A percentile compares a stretch with the other conserved stretches of the same genome.
Evolutionary conservation across 2,888 invertebrate genomes (phyloP).

Genomic region (Mechanitis mazaeus): DNA sequence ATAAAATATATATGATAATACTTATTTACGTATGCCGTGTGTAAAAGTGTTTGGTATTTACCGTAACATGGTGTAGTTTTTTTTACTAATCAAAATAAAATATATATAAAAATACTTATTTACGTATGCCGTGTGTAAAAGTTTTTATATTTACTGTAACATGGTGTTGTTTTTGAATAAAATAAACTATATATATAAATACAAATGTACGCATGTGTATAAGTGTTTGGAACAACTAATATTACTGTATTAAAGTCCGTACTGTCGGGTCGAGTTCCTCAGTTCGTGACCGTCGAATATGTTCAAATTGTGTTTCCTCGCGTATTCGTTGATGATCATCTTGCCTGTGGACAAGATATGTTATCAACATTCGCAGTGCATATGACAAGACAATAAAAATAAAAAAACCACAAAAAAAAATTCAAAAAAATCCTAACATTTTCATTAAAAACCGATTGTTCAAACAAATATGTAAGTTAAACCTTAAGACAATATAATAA

Average conservation of each 20-base stretch:
- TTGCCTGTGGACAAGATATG: conserved; percentile 77
- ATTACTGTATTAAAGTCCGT: conserved; percentile 84
- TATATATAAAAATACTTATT: not conserved
- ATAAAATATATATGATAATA: too few relatives aligned
- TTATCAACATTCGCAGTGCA: conserved; percentile 43
- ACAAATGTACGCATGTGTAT: conserved; percentile 8
- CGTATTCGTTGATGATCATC: conserved; percentile 84
- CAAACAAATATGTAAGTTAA: too few relatives aligned
- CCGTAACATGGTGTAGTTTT: too few relatives aligned
- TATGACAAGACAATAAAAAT: conserved; percentile 1
- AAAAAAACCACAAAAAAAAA: not conserved
- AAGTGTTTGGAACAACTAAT: conserved; percentile 57
- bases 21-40: too few relatives aligned
- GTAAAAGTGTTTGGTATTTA: too few relatives aligned
- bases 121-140: too few relatives aligned
- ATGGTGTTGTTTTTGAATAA: too few relatives aligned
- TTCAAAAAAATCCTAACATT: too few relatives aligned
- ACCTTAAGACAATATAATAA: too few relatives aligned
- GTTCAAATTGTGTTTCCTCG: conserved; percentile 84
- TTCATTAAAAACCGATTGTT: too few relatives aligned
- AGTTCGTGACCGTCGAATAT: conserved; percentile 86
- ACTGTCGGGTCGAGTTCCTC: conserved; percentile 85
- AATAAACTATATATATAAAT: too few relatives aligned
- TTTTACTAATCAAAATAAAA: too few relatives aligned
- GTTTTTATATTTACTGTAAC: conserved; percentile 19